Evolutionary conservation across 2,113 vertebrate species (phyloP).

Genomic region (Podarcis raffonei): DNA sequence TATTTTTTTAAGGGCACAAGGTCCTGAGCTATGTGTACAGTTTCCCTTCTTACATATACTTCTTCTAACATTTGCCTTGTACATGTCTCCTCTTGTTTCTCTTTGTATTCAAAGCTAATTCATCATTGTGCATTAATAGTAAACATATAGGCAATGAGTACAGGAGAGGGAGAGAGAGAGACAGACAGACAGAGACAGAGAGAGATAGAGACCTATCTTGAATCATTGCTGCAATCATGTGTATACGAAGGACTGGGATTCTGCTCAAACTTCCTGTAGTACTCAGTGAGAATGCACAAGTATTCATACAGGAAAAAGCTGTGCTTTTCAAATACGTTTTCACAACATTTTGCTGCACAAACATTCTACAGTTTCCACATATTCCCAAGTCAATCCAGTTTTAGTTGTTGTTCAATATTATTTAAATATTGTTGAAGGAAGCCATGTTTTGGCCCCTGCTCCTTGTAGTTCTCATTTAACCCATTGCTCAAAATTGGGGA

Average conservation of each 20-base stretch:
- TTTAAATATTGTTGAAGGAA: background rate
- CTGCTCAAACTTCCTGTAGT: no score
- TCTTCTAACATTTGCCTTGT: background rate
- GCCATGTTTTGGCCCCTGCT: background rate
- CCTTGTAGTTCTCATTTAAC: background rate
- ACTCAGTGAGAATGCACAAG: background rate
- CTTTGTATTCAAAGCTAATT: background rate
- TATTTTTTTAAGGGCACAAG: background rate
- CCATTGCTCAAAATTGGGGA: background rate
- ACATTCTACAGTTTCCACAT: background rate
- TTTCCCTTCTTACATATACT: background rate
- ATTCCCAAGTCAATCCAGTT: background rate
- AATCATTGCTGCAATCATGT: background rate
- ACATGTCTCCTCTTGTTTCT: background rate
- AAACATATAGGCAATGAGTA: no score
- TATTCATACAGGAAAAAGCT: background rate
- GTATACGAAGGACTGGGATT: no score
- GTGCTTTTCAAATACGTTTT: background rate
- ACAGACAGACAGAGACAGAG: no score
- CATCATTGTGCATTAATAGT: background rate
- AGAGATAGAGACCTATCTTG: background rate
- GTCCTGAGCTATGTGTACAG: background rate
- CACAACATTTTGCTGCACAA: background rate
- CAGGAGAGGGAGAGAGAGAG: background rate
- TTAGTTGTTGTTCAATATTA: background rate